Conservation (phyloP, 2,113 vertebrate genomes). For the Solea senegalensis region DNA sequence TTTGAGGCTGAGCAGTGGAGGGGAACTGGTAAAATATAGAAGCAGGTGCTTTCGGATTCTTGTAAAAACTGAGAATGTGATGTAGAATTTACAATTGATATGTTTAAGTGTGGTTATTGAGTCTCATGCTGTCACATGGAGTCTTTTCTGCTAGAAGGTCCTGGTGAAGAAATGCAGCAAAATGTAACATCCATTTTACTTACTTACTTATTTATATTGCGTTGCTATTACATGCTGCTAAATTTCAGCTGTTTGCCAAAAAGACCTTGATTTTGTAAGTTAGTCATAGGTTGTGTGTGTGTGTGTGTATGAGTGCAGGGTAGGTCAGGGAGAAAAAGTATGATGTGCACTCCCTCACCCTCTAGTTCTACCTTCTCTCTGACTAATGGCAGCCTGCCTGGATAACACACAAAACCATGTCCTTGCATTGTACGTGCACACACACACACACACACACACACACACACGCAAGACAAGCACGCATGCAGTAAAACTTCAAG, state of each 20-base stretch:
- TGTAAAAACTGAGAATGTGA: neutral
- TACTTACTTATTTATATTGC: slow-evolving; percentile 4
- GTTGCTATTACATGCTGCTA: neutral
- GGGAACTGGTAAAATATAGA: neutral
- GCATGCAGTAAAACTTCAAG: too few species aligned
- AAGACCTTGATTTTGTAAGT: slow-evolving; percentile 33
- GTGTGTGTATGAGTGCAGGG: slow-evolving; percentile 19
- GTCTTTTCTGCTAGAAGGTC: neutral
- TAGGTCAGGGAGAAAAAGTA: slow-evolving; percentile 4
- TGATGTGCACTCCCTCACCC: slow-evolving; percentile 31
- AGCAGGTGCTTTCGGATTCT: slow-evolving; percentile 1
- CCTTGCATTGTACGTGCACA: slow-evolving; percentile 4
- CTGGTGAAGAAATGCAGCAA: neutral
- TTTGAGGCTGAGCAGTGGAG: neutral
- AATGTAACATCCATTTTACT: neutral
- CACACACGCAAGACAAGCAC: neutral
- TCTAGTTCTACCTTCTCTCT: slow-evolving; percentile 42
- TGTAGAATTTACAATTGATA: too few species aligned
- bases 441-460: slow-evolving; percentile 7
- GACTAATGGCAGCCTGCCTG: slow-evolving; percentile 47
- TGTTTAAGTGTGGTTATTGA: neutral
- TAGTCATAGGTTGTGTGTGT: slow-evolving; percentile 23
- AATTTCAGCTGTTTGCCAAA: slow-evolving; percentile 16
- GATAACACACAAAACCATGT: slow-evolving; percentile 36
- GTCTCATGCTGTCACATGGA: neutral